Evolutionary conservation across 64 coral and sea anemone species (phyloP).

Genomic region (Porites australiensis): DNA sequence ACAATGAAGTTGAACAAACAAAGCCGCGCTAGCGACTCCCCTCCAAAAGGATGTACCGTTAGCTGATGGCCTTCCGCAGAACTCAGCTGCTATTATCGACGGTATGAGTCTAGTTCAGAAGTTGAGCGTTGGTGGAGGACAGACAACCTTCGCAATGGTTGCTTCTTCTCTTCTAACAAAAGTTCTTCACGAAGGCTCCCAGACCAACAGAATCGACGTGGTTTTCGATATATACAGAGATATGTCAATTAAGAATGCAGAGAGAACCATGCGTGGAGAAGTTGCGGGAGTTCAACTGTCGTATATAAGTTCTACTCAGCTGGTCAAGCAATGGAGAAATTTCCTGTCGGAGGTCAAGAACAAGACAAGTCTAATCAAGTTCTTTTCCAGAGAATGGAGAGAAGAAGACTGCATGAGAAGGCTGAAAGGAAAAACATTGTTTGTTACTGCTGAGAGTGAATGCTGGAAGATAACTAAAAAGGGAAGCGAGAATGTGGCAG

Average conservation of each 20-base stretch:
- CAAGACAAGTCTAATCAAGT: conserved; percentile 61
- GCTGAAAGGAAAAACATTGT: conserved; percentile 12
- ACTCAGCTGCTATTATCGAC: too few species aligned
- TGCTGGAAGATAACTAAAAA: conserved; percentile 14
- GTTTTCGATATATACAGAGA: conserved; percentile 77
- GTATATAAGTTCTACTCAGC: conserved; percentile 35
- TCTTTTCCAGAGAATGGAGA: conserved; percentile 51
- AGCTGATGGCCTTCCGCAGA: conserved; percentile 48
- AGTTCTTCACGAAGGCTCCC: conserved; percentile 33
- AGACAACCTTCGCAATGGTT: conserved; percentile 57
- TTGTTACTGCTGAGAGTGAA: conserved; percentile 16
- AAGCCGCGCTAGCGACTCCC: conserved; percentile 29
- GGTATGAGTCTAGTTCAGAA: too few species aligned
- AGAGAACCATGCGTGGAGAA: conserved; percentile 59
- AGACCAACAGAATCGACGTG: conserved; percentile 70
- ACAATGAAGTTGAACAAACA: conserved; percentile 73
- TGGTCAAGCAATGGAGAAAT: conserved; percentile 61
- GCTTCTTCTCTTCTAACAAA: conserved; percentile 44
- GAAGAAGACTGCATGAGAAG: background rate
- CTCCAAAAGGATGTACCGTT: conserved; percentile 40
- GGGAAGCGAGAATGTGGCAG: background rate
- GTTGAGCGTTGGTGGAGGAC: too few species aligned
- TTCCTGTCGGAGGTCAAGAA: conserved; percentile 44
- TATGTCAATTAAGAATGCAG: conserved; percentile 74
- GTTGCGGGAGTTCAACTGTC: conserved; percentile 12